A percentile compares a stretch with the other conserved stretches of the same genome.
phyloP scores from a whole-genome alignment of 2,113 vertebrate genomes.

The Hemiprocne comata region DNA sequence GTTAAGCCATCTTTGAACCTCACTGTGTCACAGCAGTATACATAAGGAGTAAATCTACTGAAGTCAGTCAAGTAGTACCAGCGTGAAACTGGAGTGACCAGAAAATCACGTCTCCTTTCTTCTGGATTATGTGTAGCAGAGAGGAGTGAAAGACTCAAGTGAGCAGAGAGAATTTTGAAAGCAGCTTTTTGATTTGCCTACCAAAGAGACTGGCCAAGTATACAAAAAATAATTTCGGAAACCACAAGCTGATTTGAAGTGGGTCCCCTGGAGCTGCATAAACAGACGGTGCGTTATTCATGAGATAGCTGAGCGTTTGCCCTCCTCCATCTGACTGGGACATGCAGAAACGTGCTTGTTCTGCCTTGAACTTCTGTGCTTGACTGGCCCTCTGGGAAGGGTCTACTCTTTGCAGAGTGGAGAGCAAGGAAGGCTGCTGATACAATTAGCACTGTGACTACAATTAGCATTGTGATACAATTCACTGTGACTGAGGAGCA shows the following conservation, averaged over 20 bases:
- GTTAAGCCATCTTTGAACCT: conserved; percentile 47
- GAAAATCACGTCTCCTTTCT: conserved; percentile 29
- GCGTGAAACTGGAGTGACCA: conserved; percentile 4
- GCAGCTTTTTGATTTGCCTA: conserved; percentile 46
- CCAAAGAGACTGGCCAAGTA: not conserved
- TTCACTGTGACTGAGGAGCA: not conserved
- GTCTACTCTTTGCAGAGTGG: not conserved
- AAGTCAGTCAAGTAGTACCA: conserved; percentile 24
- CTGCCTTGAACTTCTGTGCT: conserved; percentile 28
- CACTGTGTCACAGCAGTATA: conserved; percentile 9
- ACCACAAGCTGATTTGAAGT: conserved; percentile 39
- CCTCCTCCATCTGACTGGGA: not conserved
- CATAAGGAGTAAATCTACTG: not conserved
- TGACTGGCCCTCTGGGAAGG: not conserved
- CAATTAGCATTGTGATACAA: no score
- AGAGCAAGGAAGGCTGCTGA: not conserved
- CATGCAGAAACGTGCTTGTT: not conserved
- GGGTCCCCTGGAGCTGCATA: not conserved
- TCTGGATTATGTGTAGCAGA: not conserved
- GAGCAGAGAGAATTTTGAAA: conserved; percentile 52
- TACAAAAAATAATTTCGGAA: not conserved
- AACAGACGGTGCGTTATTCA: not conserved
- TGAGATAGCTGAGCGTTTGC: not conserved
- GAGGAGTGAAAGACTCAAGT: not conserved
- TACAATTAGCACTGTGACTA: not conserved